A percentile compares a stretch with the other conserved stretches of the same genome.
phyloP scores from a whole-genome alignment of 1,140 invertebrate genomes.

The Campoletis sonorensis region DNA sequence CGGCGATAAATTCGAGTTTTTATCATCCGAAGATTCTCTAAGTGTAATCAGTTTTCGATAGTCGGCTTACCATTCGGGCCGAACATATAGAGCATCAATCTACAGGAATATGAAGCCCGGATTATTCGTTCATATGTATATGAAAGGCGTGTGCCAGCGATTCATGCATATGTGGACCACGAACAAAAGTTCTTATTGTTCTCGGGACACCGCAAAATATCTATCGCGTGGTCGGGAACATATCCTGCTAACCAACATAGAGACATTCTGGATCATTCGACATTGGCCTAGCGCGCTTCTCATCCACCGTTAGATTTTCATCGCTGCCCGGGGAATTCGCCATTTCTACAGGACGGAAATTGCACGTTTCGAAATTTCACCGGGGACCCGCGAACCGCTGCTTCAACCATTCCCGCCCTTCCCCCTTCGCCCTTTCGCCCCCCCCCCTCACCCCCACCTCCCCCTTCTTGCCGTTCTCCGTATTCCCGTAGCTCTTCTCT shows the following conservation, averaged over 20 bases:
- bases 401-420: not conserved
- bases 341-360: slow-evolving; percentile 42
- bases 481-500: slow-evolving; percentile 4
- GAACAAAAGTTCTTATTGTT: slow-evolving; percentile 20
- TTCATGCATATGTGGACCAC: not conserved
- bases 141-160: no score
- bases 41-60: no score
- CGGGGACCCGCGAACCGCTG: slow-evolving; percentile 31
- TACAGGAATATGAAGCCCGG: not conserved
- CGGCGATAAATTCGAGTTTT: no score
- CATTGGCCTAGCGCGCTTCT: slow-evolving; percentile 16
- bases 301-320: slow-evolving; percentile 48
- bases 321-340: slow-evolving; percentile 39
- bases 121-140: not conserved
- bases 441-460: slow-evolving; percentile 3
- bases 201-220: slow-evolving; percentile 1
- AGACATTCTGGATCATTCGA: slow-evolving; percentile 20
- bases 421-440: not conserved
- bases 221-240: not conserved
- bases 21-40: no score
- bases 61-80: no score
- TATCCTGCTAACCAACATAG: slow-evolving; percentile 3
- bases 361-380: slow-evolving; percentile 51
- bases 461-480: slow-evolving; percentile 14
- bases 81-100: no score